Evolutionary conservation across 2,888 invertebrate species (phyloP), one percentile per base, ranked within the genome.

Genomic region (Trachelus tabidus): DNA sequence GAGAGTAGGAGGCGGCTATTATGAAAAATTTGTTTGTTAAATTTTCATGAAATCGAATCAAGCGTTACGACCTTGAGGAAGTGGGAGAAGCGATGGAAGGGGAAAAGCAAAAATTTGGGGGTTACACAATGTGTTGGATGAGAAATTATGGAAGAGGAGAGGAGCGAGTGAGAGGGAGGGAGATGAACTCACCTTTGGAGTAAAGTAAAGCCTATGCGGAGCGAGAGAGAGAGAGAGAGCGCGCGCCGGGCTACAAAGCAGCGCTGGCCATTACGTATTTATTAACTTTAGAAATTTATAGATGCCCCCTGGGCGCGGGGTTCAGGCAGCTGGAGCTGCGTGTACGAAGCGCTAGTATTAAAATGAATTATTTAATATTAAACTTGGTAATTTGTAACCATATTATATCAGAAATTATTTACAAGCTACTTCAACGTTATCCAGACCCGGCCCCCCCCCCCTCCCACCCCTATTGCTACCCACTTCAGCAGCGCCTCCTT

Each of bases 331-430:
- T 83, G 83, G 81, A 79, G 79, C 85, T 77, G 79, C 81, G 79
- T 77, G 30, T 77, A 73, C 79, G 79, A 82, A 89, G 91, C 91
- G 92, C 92, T 92, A 89, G 92, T 93, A 93, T 93, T 93, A 93
- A 93, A 93, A 93, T 93, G 92, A 93, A 93, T 93, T 93, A 93
- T 93, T 93, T 93, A 93, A 92, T 93, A 93, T 93, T 93, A 92
- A 93, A 93, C 92, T 93, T 92, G 91, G 92, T 92, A 92, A 93
- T 93, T 93, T 93, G 93, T 93, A 90, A 91, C 89, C 89, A 87
- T 89, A 88, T 90, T 89, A 90, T 89, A 87, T 87, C 85, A 87
- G 88, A 88, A 90, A 91, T 91, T 90, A 91, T 91, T 91, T 88
- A 91, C 79, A 75, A 78, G 75, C 75, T 75, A 75, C 78, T 75